A percentile compares a stretch with the other conserved stretches of the same genome.
These are phyloP conservation scores for Camptogramma bilineatum DNA, from an alignment of 2,888 invertebrate genomes.

Conservation along the genomic window DNA sequence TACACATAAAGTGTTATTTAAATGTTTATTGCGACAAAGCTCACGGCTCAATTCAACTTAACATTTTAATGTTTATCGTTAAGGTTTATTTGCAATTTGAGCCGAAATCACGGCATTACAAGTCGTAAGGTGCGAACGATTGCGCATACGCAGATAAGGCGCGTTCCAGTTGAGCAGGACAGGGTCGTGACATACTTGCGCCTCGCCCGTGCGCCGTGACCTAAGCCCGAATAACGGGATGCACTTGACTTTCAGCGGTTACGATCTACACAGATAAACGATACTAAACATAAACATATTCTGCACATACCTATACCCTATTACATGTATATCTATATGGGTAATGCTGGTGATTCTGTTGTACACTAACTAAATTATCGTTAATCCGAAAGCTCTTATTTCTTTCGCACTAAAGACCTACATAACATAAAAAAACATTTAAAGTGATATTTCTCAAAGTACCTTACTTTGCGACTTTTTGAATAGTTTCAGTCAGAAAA, in stretches of 20 bases:
- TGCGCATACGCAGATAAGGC: conserved; percentile 59
- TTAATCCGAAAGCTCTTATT: no score
- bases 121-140: conserved; percentile 55
- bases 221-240: conserved; percentile 62
- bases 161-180: conserved; percentile 54
- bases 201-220: conserved; percentile 52
- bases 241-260: conserved; percentile 59
- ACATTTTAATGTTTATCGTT: conserved; percentile 36
- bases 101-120: conserved; percentile 43
- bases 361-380: no score
- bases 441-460: no score
- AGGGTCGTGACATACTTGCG: conserved; percentile 59
- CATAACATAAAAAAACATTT: no score
- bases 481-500: no score
- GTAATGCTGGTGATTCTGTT: background rate
- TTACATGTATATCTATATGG: background rate
- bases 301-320: background rate
- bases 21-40: conserved; percentile 52
- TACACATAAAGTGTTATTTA: conserved; percentile 34
- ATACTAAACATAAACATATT: conserved; percentile 10
- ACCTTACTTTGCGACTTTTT: no score
- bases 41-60: conserved; percentile 30
- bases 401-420: no score
- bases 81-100: conserved; percentile 39
- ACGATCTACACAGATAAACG: conserved; percentile 33